Evolutionary conservation across 1,140 invertebrate species (phyloP).

Genomic region (Trissolcus basalis): DNA sequence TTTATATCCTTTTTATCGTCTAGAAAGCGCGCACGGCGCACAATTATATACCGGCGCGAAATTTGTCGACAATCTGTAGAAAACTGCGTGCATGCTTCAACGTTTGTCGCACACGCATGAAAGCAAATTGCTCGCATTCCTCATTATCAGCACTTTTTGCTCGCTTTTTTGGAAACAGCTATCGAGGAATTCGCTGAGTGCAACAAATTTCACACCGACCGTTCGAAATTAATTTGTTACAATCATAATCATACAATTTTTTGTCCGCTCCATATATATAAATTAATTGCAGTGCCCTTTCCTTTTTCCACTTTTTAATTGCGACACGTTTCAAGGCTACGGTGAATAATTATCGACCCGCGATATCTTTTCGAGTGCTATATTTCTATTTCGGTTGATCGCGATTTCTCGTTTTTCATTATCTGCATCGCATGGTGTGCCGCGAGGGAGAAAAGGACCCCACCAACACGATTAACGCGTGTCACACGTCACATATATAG

Average conservation of each 20-base stretch:
- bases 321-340: slow-evolving; percentile 49
- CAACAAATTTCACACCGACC: background rate
- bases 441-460: slow-evolving; percentile 61
- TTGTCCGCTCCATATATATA: slow-evolving; percentile 10
- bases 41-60: slow-evolving; percentile 28
- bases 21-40: slow-evolving; percentile 33
- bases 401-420: slow-evolving; percentile 57
- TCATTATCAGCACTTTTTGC: slow-evolving; percentile 22
- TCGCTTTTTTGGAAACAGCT: slow-evolving; percentile 27
- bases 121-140: slow-evolving; percentile 31
- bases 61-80: slow-evolving; percentile 27
- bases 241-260: background rate
- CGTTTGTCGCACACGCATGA: slow-evolving; percentile 18
- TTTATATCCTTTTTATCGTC: slow-evolving; percentile 35
- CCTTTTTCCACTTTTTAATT: slow-evolving; percentile 23
- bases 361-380: slow-evolving; percentile 27
- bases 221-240: too few species aligned
- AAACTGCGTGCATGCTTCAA: slow-evolving; percentile 7
- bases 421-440: slow-evolving; percentile 35
- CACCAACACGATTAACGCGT: slow-evolving; percentile 71
- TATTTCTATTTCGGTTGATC: slow-evolving; percentile 50
- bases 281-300: slow-evolving; percentile 8
- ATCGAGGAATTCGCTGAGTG: slow-evolving; percentile 1
- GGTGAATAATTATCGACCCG: slow-evolving; percentile 42
- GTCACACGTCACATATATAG: slow-evolving; percentile 70